Base-by-base conservation (phyloP, 2,797 vertebrate genomes). In the Capromys pilorides region DNA sequence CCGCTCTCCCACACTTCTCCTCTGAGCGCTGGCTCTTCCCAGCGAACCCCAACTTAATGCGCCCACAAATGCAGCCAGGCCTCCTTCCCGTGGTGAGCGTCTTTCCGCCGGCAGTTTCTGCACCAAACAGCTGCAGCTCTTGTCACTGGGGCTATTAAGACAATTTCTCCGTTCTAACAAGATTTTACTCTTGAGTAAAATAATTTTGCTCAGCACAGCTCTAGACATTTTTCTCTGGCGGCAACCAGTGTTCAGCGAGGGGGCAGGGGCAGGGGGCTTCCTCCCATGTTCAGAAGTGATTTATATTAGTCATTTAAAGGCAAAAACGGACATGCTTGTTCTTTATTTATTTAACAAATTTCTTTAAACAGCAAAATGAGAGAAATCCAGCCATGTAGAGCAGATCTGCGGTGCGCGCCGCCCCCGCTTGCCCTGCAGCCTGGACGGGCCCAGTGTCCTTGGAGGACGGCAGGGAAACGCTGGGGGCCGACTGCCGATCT, bases 401-500 rank as follows among this genome's bases (percentile, higher is more conserved):
- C 97, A 98, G 98, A 98, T 98, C 98, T 98, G 98, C 98, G 98
- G 98, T 98, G 98, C 98, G 98, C 98, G 98, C 97, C 97, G 97
- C 98, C 97, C 98, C 97, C 97, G 98, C 97, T 96, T 98, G 98
- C 98, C 98, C 98, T 97, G 97, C 79, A 98, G 98, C 98, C 97
- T 98, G 45, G 98, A 98, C 98, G 98, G 98, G 98, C 96, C 93
- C 97, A 98, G 98, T 98, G 98, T 99, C 98, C 98, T 99, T 98
- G 98, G 98, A 99, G 98, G 98, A 98, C 98, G 97, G 98, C 97
- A 97, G 98, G 98, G 98, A 98, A 98, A 98, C 97, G 98, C 98
- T 98, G 97, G 97, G 98, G 99, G 97, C 98, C 98, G 97, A 98
- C 98, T 98, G 98, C 98, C 98, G 99, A 99, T 99, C 98, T 98